Conservation (phyloP, 1,140 invertebrate genomes). For the Heliconius hermathena region DNA sequence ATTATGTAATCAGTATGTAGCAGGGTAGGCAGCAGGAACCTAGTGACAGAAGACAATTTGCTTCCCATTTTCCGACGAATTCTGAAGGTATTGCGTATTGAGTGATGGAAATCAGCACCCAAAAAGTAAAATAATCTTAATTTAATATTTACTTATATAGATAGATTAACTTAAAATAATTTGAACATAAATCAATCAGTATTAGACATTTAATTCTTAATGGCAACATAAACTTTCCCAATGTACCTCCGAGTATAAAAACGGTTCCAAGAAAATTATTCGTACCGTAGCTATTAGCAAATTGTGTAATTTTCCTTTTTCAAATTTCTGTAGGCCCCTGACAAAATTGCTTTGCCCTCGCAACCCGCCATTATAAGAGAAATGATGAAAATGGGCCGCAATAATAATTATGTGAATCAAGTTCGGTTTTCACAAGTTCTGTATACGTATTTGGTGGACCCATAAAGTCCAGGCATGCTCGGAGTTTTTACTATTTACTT, state of each 20-base stretch:
- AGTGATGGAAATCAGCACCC: too few relatives aligned
- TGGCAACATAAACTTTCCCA: background rate
- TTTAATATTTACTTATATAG: background rate
- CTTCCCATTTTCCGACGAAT: too few relatives aligned
- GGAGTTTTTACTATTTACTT: background rate
- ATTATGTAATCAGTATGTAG: too few relatives aligned
- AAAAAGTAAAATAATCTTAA: background rate
- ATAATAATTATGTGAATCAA: slow-evolving; percentile 69
- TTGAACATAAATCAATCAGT: too few relatives aligned
- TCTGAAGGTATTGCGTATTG: too few relatives aligned
- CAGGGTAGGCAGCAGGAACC: too few relatives aligned
- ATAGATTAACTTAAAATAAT: too few relatives aligned
- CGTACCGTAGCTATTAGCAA: slow-evolving; percentile 67
- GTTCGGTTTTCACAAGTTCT: slow-evolving; percentile 37
- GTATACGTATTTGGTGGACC: slow-evolving; percentile 18
- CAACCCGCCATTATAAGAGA: slow-evolving; percentile 64
- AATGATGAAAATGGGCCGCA: slow-evolving; percentile 73
- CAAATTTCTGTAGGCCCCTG: slow-evolving; percentile 68
- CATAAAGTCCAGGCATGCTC: background rate
- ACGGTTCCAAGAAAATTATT: slow-evolving; percentile 65
- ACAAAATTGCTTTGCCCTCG: slow-evolving; percentile 73
- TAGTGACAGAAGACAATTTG: too few relatives aligned
- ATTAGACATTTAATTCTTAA: background rate
- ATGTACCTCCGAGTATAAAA: slow-evolving; percentile 45
- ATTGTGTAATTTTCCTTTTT: slow-evolving; percentile 79